These are phyloP conservation scores for Rhizoglyphus robini DNA, from an alignment of 1,140 invertebrate species.

Conservation along the genomic window DNA sequence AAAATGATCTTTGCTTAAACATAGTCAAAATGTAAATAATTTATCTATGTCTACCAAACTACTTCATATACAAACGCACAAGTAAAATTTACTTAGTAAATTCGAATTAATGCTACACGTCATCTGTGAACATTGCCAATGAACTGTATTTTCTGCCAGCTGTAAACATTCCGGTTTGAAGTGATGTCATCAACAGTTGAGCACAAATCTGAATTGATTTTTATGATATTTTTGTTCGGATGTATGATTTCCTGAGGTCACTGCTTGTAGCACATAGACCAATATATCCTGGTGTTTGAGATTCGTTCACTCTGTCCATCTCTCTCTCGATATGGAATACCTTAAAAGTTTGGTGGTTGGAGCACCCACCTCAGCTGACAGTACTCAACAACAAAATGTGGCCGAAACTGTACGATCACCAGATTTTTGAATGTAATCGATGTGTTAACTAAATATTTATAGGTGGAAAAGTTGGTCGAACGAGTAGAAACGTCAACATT, in stretches of 20 bases:
- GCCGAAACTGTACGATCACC: constrained; percentile 57
- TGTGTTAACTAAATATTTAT: constrained; percentile 23
- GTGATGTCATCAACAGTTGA: neutral
- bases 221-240: too few relatives aligned
- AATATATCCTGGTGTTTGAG: too few relatives aligned
- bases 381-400: constrained; percentile 48
- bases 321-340: constrained; percentile 63
- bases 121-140: neutral
- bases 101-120: too few relatives aligned
- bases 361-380: constrained; percentile 49
- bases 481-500: constrained; percentile 78
- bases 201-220: too few relatives aligned
- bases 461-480: constrained; percentile 86
- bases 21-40: too few relatives aligned
- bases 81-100: too few relatives aligned
- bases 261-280: too few relatives aligned
- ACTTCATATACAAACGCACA: too few relatives aligned
- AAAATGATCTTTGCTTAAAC: too few relatives aligned
- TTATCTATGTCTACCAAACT: too few relatives aligned
- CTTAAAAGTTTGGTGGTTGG: constrained; percentile 76
- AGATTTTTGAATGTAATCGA: constrained; percentile 34
- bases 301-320: too few relatives aligned
- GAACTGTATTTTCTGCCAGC: neutral
- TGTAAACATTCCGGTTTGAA: neutral
- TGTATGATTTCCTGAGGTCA: too few relatives aligned